These are phyloP conservation scores for Caenorhabditis sulstoni DNA, from an alignment of 2,888 invertebrate genomes.

Conservation along the genomic window DNA sequence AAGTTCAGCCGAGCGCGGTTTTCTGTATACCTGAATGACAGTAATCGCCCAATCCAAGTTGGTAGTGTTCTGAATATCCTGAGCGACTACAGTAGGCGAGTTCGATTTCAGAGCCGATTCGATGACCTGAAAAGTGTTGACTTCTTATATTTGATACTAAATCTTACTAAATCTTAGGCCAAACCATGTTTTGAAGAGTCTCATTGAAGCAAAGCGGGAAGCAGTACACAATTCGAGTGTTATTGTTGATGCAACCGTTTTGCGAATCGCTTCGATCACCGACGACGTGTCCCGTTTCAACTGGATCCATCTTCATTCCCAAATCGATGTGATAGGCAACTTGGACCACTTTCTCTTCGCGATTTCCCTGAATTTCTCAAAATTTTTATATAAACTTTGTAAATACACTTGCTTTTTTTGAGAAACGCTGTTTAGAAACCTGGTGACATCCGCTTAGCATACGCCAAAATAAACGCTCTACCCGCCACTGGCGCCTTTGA, in stretches of 20 bases:
- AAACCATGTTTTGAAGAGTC: conserved; percentile 52
- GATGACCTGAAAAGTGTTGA: conserved; percentile 58
- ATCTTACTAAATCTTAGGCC: too few relatives aligned
- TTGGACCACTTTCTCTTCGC: conserved; percentile 29
- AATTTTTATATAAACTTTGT: too few relatives aligned
- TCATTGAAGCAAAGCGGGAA: conserved; percentile 57
- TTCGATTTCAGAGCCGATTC: conserved; percentile 50
- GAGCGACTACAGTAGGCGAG: conserved; percentile 26
- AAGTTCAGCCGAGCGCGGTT: too few relatives aligned
- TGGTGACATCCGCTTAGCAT: too few relatives aligned
- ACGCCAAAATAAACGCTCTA: too few relatives aligned
- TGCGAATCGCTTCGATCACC: not conserved
- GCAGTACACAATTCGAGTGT: conserved; percentile 55
- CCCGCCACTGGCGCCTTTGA: too few relatives aligned
- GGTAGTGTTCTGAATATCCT: conserved; percentile 41
- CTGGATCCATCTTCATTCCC: not conserved
- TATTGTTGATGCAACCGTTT: conserved; percentile 49
- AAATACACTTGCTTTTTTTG: too few relatives aligned
- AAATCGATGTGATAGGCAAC: conserved; percentile 65
- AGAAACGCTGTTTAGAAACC: too few relatives aligned
- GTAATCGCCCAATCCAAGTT: conserved; percentile 53
- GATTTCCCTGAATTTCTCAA: conserved; percentile 39
- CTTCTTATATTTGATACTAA: too few relatives aligned
- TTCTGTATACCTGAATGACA: conserved; percentile 47
- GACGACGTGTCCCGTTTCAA: too few relatives aligned